Conservation (phyloP, 2,888 invertebrate species). For the Melanophora roralis region DNA sequence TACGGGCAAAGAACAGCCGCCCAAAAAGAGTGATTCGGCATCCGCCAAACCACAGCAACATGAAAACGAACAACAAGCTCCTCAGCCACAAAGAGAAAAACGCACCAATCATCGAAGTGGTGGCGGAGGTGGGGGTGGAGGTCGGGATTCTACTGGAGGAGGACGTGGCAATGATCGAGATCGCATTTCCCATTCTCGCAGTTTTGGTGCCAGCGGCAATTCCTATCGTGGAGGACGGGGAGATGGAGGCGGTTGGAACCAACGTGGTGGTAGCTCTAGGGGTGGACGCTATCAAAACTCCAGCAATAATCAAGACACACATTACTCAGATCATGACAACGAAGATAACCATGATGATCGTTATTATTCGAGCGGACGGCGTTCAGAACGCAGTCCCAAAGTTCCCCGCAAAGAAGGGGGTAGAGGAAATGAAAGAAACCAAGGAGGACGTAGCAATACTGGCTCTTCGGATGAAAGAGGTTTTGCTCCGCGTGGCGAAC, state of each 20-base stretch:
- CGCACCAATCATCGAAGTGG: conserved; percentile 76
- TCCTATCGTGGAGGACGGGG: conserved; percentile 79
- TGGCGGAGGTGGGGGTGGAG: conserved; percentile 66
- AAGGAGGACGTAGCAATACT: conserved; percentile 63
- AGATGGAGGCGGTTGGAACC: conserved; percentile 72
- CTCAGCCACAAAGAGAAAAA: conserved; percentile 66
- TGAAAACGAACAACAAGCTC: conserved; percentile 34
- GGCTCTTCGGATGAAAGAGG: conserved; percentile 79
- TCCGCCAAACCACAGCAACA: conserved; percentile 36
- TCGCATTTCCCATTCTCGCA: conserved; percentile 71
- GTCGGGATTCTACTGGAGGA: conserved; percentile 69
- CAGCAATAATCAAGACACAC: conserved; percentile 69
- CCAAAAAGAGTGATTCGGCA: conserved; percentile 38
- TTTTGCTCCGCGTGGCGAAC: conserved; percentile 92
- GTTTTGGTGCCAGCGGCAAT: conserved; percentile 75
- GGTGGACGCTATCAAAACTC: conserved; percentile 64
- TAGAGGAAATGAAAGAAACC: conserved; percentile 61
- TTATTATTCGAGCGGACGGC: conserved; percentile 79
- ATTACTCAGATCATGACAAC: conserved; percentile 79
- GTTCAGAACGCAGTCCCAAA: conserved; percentile 79
- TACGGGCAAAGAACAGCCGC: conserved; percentile 52
- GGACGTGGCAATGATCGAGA: conserved; percentile 62
- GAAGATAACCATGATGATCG: conserved; percentile 86
- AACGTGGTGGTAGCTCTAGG: conserved; percentile 76
- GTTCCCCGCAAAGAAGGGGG: conserved; percentile 64